Conservation (phyloP, 2,113 vertebrate genomes). For the Oreotragus oreotragus region DNA sequence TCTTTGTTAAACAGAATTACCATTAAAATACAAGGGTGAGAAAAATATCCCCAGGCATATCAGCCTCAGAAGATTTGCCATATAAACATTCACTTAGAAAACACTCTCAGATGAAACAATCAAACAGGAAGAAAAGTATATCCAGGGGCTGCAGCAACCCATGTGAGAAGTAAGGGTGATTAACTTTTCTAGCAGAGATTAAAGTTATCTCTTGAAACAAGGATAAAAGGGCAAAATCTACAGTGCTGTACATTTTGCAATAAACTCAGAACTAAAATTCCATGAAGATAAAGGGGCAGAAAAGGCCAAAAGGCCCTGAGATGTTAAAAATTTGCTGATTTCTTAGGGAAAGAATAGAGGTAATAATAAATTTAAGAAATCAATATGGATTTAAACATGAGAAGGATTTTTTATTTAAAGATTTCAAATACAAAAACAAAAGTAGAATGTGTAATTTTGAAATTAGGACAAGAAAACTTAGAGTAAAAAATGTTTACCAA, state of each 20-base stretch:
- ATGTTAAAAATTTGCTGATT: neutral
- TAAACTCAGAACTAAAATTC: neutral
- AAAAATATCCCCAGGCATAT: neutral
- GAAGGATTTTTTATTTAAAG: neutral
- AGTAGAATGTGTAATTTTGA: neutral
- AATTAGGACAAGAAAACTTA: neutral
- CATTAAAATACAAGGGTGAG: neutral
- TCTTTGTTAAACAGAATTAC: neutral
- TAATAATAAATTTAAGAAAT: neutral
- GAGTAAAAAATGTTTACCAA: neutral
- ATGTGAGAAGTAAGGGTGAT: neutral
- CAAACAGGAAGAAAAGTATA: neutral
- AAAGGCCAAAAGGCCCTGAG: neutral
- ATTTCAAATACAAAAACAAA: neutral
- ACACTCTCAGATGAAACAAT: neutral
- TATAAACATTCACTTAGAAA: neutral
- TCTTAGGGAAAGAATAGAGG: neutral
- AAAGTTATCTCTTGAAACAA: neutral
- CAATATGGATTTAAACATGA: neutral
- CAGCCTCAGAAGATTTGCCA: neutral
- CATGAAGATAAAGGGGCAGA: neutral
- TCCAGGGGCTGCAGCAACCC: neutral
- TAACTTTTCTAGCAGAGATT: neutral
- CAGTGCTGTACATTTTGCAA: neutral
- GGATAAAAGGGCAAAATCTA: neutral